These are phyloP conservation scores for Porites rus DNA, from an alignment of 92 coral and sea anemone genomes.

Conservation along the genomic window DNA sequence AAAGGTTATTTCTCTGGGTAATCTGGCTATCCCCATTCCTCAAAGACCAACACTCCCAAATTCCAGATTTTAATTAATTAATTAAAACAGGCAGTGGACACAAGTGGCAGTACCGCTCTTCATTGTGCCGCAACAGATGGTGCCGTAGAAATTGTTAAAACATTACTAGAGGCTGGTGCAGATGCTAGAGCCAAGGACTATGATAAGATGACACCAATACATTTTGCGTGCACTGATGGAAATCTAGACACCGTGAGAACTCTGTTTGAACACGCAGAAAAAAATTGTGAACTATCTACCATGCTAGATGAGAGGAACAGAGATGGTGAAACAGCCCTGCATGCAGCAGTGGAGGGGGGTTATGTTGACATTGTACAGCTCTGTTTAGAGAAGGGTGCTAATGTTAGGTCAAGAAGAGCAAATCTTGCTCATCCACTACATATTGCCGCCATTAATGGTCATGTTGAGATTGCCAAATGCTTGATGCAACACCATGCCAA, in stretches of 20 bases:
- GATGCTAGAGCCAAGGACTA: constrained; percentile 73
- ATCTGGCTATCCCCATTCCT: no score
- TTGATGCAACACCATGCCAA: constrained; percentile 80
- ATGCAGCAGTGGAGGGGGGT: constrained; percentile 90
- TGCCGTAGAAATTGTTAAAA: constrained; percentile 58
- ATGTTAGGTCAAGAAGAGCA: constrained; percentile 77
- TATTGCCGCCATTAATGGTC: constrained; percentile 93
- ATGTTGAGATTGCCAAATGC: constrained; percentile 75
- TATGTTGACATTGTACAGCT: constrained; percentile 75
- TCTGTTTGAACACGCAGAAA: constrained; percentile 62
- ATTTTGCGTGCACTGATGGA: constrained; percentile 95
- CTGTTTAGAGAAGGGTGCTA: constrained; percentile 85
- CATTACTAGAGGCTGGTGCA: constrained; percentile 74
- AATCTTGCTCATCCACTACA: constrained; percentile 93
- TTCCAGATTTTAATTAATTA: no score
- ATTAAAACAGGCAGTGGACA: constrained; percentile 66
- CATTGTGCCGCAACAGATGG: constrained; percentile 81
- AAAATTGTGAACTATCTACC: constrained; percentile 27
- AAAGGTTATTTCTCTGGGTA: no score
- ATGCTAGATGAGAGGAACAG: constrained; percentile 78
- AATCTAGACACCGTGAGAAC: constrained; percentile 63
- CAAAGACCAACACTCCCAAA: no score
- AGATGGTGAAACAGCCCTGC: constrained; percentile 90
- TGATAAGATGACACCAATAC: constrained; percentile 85
- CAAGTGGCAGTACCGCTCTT: constrained; percentile 81